Evolutionary conservation across 1,140 invertebrate genomes (phyloP), one percentile per base, ranked within the genome.

Genomic region (Dendrolimus punctatus): DNA sequence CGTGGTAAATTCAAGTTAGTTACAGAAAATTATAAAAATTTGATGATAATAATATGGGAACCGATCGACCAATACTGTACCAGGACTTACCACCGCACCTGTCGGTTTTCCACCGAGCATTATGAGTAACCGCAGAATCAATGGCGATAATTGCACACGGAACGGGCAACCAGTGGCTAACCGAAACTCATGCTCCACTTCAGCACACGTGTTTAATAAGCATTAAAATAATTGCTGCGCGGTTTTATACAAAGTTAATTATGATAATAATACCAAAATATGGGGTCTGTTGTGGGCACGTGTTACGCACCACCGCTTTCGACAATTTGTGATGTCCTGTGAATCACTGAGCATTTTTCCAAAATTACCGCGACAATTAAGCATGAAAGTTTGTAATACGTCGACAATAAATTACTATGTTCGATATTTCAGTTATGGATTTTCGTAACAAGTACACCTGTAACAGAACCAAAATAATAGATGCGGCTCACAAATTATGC

Each of bases 201-300:
- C 65, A 59, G 57, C 65, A 64, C 79, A 82, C 80, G 80, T 82
- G 80, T 76, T 85, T 82, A 79, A 82, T 82, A 67, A 75, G 65
- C 77, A 80, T 80, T 79, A 76, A 75, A 80, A 72, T 80, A 80
- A 81, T 77, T 74, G 64, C 58, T 60, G 64, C 62, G 76, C 66
- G 75, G 76, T 80, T 82, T 85, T 82, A 82, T 85, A 76, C 75
- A 53, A 68, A 73, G 67, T 76, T 76, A 82, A 85, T 85, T 78
- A 82, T 66, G 67, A 74, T 78, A 81, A 85, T 75, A 62, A 71
- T 55, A 58, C 51, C 51, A 53, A 66, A 69, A 60, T 64, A 80
- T 68, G 71, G 66, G 71, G 63, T 47, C 55, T 58, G 55, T 80
- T 78, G 76, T 62, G 74, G 74, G 71, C 62, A 64, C 62, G 57